These are phyloP conservation scores for Psix sp. DNA, from an alignment of 1,140 invertebrate species.

Conservation along the genomic window DNA sequence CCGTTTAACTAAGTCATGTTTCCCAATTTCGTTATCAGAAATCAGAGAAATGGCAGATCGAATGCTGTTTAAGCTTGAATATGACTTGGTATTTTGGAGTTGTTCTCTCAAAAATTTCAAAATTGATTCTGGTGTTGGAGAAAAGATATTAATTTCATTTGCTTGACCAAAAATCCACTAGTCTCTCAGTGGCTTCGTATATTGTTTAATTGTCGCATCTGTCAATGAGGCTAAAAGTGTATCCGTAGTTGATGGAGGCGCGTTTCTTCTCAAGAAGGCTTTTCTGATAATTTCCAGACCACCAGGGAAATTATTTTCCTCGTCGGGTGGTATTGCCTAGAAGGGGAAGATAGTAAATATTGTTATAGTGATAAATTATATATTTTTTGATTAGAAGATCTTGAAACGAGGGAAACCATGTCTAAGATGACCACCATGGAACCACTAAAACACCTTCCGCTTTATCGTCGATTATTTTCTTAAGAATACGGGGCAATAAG, in stretches of 20 bases:
- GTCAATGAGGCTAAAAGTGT: constrained; percentile 53
- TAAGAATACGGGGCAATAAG: constrained; percentile 4
- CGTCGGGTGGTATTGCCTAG: constrained; percentile 23
- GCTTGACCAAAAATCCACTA: constrained; percentile 42
- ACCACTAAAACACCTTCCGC: no score
- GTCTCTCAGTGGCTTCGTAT: constrained; percentile 33
- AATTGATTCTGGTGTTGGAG: constrained; percentile 4
- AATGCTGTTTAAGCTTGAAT: constrained; percentile 43
- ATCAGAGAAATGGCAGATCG: constrained; percentile 49
- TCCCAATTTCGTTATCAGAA: constrained; percentile 8
- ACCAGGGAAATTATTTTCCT: constrained; percentile 27
- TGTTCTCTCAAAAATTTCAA: constrained; percentile 35
- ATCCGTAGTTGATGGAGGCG: constrained; percentile 18
- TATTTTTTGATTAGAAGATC: constrained; percentile 1
- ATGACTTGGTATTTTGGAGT: constrained; percentile 13
- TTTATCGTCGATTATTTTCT: no score
- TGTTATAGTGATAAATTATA: constrained; percentile 10
- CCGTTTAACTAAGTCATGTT: constrained; percentile 37
- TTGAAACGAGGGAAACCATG: constrained; percentile 32
- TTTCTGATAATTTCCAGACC: constrained; percentile 42
- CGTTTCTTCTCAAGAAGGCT: constrained; percentile 16
- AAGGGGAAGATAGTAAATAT: constrained; percentile 24
- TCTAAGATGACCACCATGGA: no score
- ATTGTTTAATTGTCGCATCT: constrained; percentile 60
- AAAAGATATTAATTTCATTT: constrained; percentile 22